Base-by-base conservation (phyloP, 2,797 vertebrate genomes). In the Tympanoctomys barrerae region DNA sequence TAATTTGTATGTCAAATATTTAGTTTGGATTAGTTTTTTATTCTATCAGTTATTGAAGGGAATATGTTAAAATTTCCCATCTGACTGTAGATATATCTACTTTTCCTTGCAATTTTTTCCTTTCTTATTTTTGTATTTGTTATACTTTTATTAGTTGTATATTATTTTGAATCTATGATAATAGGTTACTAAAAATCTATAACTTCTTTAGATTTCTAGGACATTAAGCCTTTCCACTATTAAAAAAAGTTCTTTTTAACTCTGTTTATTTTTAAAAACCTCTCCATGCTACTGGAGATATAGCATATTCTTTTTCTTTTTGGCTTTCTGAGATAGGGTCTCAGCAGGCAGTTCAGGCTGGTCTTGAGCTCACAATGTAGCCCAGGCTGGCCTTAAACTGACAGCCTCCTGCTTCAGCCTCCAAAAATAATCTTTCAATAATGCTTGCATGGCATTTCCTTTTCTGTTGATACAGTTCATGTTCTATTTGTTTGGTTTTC, bases 101-200 rank as follows among this genome's bases (percentile, higher is more conserved):
- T 91, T 97, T 66, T 79, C 28, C 70, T 86, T 61, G 13, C n/a
- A 86, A 28, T 71, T 87, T 66, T 94, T 9, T 77, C 2, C 28
- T 0, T 46, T 87, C 77, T 92, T 75, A 49, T 9, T 78, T 83
- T 54, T 73, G 12, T 87, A 33, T 86, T 93, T 93, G 26, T 33
- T 86, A 19, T 39, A 62, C 49, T 79, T 64, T 66, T 52, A 6
- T 21, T 64, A 89, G 0, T 70, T 88, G 39, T 26, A 46, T 28
- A 42, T 49, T 39, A 70, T 83, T 95, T 94, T 78, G 70, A 89
- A 24, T 73, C 62, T 89, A 78, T 66, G 16, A 70, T 90, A 59
- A 57, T 81, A 90, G 59, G 12, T 54, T 18, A 18, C 24, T 71
- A 75, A 6, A 84, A 1, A 59, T 78, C 75, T 92, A 31, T 92